A percentile compares a stretch with the other conserved stretches of the same genome.
Conservation (phyloP, 2,888 invertebrate species). For the Apodemia zela region DNA sequence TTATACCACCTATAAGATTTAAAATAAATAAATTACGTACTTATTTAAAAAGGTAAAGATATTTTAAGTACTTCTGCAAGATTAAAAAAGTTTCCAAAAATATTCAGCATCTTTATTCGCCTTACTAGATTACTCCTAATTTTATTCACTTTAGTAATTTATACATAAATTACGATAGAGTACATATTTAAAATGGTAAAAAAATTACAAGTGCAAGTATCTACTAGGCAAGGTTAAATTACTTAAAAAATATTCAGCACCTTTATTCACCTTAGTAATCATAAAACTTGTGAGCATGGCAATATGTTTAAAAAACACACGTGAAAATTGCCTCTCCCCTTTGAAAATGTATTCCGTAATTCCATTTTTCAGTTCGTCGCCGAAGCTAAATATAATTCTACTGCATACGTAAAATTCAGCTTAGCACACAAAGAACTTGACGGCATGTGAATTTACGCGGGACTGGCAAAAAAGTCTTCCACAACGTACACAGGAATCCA, state of each 20-base stretch:
- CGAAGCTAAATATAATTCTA: slow-evolving; percentile 21
- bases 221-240: too few relatives aligned
- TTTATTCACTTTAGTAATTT: too few relatives aligned
- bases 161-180: too few relatives aligned
- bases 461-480: slow-evolving; percentile 24
- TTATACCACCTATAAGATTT: too few relatives aligned
- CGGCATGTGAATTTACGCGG: slow-evolving; percentile 27
- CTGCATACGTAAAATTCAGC: slow-evolving; percentile 24
- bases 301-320: neutral
- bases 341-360: slow-evolving; percentile 16
- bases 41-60: too few relatives aligned
- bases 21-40: too few relatives aligned
- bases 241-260: neutral
- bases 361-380: slow-evolving; percentile 20
- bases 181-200: too few relatives aligned
- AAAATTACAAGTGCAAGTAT: too few relatives aligned
- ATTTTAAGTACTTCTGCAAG: too few relatives aligned
- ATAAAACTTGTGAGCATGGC: neutral
- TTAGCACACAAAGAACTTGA: slow-evolving; percentile 28
- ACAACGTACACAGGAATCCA: slow-evolving; percentile 26
- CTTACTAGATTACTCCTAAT: too few relatives aligned
- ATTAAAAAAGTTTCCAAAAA: too few relatives aligned
- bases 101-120: neutral
- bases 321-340: slow-evolving; percentile 12
- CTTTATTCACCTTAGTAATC: neutral